Evolutionary conservation across 2,888 invertebrate genomes (phyloP).

Genomic region (Drosophila mimetica): DNA sequence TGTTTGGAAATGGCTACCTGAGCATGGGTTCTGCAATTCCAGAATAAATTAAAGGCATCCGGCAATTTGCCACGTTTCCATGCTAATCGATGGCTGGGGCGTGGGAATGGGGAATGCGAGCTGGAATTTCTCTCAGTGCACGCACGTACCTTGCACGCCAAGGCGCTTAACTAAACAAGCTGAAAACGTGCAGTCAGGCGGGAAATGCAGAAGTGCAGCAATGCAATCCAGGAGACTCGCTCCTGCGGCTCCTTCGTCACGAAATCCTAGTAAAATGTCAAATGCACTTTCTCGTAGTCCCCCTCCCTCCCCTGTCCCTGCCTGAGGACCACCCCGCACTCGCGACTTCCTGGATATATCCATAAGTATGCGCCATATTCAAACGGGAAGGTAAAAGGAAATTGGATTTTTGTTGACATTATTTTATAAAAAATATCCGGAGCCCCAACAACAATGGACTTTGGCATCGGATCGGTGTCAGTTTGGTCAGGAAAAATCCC

Average conservation of each 20-base stretch:
- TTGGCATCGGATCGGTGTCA: neutral
- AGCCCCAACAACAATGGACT: constrained; percentile 21
- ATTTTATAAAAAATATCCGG: constrained; percentile 77
- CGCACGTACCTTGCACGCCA: constrained; percentile 15
- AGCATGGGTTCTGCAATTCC: neutral
- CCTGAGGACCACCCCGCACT: neutral
- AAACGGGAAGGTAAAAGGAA: constrained; percentile 73
- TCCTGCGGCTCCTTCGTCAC: constrained; percentile 31
- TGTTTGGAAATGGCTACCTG: neutral
- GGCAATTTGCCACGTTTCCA: neutral
- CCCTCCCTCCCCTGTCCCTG: no score
- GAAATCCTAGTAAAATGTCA: constrained; percentile 47
- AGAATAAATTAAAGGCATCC: neutral
- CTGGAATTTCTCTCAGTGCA: constrained; percentile 29
- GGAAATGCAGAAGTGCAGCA: constrained; percentile 1
- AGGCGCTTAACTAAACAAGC: constrained; percentile 46
- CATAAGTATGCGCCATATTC: constrained; percentile 44
- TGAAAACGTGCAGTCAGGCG: constrained; percentile 33
- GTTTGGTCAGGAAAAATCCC: constrained; percentile 9
- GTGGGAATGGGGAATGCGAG: neutral
- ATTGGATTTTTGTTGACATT: constrained; percentile 79
- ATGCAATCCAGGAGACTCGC: constrained; percentile 10
- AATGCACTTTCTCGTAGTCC: no score
- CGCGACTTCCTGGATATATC: constrained; percentile 23
- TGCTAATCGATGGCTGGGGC: constrained; percentile 38